phyloP scores from a whole-genome alignment of 2,113 vertebrate species.

The Isichthys henryi region DNA sequence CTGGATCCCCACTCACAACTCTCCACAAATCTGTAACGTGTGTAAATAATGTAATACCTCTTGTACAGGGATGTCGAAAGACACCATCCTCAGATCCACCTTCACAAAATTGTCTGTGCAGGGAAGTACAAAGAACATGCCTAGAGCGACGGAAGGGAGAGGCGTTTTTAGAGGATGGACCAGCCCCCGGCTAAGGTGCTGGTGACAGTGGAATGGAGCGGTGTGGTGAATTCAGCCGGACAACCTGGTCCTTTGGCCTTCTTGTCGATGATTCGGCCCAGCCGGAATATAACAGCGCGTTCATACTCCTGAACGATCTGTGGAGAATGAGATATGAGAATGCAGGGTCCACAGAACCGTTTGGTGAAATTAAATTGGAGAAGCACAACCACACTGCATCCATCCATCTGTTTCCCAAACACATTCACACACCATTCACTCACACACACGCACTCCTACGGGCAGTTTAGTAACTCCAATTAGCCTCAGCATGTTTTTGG shows the following conservation, averaged over 20 bases:
- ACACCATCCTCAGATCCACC: constrained; percentile 87
- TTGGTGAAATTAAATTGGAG: background rate
- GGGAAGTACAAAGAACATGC: constrained; percentile 83
- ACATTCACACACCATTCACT: no score
- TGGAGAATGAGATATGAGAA: background rate
- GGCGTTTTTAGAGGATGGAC: background rate
- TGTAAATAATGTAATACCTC: constrained; percentile 60
- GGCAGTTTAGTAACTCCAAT: no score
- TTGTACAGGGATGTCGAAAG: constrained; percentile 89
- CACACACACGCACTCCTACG: no score
- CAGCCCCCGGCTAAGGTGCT: no score
- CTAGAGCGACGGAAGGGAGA: constrained; percentile 48
- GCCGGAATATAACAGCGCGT: constrained; percentile 74
- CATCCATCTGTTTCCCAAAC: no score
- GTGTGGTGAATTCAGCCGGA: background rate
- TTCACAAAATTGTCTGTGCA: constrained; percentile 85
- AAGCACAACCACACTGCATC: background rate
- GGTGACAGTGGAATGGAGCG: background rate
- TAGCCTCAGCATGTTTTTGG: no score
- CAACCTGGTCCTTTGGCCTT: constrained; percentile 82
- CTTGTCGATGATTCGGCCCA: constrained; percentile 66
- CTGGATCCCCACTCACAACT: background rate
- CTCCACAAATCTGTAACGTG: background rate
- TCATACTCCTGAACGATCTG: constrained; percentile 83
- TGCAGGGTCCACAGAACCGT: background rate